A percentile compares a stretch with the other conserved stretches of the same genome.
phyloP scores from a whole-genome alignment of 2,797 vertebrate genomes.

The Oceanodroma leucorhoa region DNA sequence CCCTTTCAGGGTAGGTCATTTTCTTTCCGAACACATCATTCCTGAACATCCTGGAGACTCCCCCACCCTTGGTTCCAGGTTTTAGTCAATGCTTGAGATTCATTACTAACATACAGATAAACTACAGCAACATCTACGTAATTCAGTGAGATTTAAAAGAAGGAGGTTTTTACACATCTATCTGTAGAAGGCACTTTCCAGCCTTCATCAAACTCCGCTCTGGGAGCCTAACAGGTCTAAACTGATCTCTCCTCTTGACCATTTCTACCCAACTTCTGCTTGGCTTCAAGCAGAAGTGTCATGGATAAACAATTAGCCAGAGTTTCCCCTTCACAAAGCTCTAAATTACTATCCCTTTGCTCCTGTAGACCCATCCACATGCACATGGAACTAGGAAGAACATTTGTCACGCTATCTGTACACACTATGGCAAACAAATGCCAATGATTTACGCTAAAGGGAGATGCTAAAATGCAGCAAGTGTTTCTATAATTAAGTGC shows the following conservation, averaged over 20 bases:
- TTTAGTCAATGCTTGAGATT: neutral
- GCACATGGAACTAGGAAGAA: neutral
- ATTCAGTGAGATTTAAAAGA: neutral
- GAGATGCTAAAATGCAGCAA: neutral
- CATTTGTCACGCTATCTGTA: neutral
- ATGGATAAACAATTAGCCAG: neutral
- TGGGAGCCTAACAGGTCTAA: neutral
- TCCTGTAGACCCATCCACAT: neutral
- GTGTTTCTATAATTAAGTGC: neutral
- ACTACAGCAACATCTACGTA: neutral
- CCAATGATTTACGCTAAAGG: neutral
- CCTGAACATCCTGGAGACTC: neutral
- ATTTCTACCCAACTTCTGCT: neutral
- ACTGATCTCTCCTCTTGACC: neutral
- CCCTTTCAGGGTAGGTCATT: neutral
- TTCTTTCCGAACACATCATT: neutral
- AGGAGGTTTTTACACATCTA: neutral
- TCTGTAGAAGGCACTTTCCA: neutral
- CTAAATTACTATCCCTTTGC: neutral
- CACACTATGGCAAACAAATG: neutral
- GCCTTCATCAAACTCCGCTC: neutral
- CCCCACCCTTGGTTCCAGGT: neutral
- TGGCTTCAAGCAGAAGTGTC: neutral
- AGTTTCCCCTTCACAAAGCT: neutral
- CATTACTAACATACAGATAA: neutral